Base-by-base conservation (phyloP, 2,797 vertebrate species). In the Otus scops region DNA sequence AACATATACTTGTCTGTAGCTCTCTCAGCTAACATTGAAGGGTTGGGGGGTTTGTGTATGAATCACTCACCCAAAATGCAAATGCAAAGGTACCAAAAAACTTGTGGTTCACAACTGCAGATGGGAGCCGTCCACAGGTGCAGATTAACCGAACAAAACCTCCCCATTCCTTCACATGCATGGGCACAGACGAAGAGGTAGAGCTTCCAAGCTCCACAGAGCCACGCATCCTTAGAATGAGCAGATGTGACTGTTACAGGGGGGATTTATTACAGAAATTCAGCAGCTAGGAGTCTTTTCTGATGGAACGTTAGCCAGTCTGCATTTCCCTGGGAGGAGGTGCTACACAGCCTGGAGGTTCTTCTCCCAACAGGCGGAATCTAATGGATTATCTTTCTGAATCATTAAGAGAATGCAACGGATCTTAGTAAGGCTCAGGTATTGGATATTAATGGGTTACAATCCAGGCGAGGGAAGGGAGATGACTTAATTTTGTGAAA, bases 61-160 rank as follows among this genome's bases (percentile, higher is more conserved):
- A 73, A 76, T 88, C 74, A 24, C 50, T 82, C 77, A 11, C 36
- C 19, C 65, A 71, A 90, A 68, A 89, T 41, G 26, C 77, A 93
- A 81, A 89, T 75, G 18, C 39, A 79, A 68, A 77, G 67, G 34
- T 21, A 92, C 19, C 13, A 27, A 84, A 92, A 91, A 95, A 95
- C 93, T 88, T 90, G 77, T 73, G 60, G 59, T 64, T 84, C 85
- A 18, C 89, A 91, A 34, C 63, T 85, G 89, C 89, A 57, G 85
- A 57, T 71, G 67, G 81, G 85, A 97, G 76, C 88, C 13, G 63
- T 91, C 92, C 95, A 94, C 96, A 96, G 95, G 95, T 96, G 86
- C 81, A 63, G 79, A 51, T 39, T 15, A 17, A 85, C 56, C 3
- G 1, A 24, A 60, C 7, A 67, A 84, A 51, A 47, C 76, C 90